Evolutionary conservation across 2,888 invertebrate genomes (phyloP), one percentile per base, ranked within the genome.

Genomic region (Epinotia bilunana): DNA sequence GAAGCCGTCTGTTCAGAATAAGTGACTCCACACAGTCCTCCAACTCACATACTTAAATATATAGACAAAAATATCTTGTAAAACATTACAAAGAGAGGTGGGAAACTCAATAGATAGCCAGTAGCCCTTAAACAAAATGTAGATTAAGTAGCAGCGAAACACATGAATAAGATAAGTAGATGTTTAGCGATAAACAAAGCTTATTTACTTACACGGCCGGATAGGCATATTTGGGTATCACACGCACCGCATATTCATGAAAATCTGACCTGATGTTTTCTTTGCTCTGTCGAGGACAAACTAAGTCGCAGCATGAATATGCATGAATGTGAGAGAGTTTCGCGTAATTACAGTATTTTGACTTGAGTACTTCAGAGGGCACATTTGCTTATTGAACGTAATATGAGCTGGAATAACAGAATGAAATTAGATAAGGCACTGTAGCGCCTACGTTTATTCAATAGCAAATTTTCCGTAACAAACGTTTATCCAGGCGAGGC

Each of bases 231-330:
- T 58, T 64, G 53, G 39, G 58, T 43, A 58, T 58, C 46, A 64
- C 62, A 74, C 74, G 53, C 70, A 39, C 33, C 70, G 63, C 69
- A 74, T 69, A 74, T 74, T 74, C 74, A 70, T 74, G 74, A 76
- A 62, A 58, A 62, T 65, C 64, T 74, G 53, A 64, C 65, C 72
- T 57, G 67, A 73, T 57, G 55, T 68, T 72, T 75, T 72, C 72
- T 72, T 75, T 72, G 72, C 72, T 67, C 57, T 61, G 70, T 58
- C 39, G 33, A 74, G 69, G 72, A 53, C 69, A 60, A 60, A 77
- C 72, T 74, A 71, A 77, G 72, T 69, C 63, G 64, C 65, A n/a
- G 23, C 64, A 55, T 77, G 68, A 74, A 77, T 77, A 77, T 77
- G 68, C 74, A 77, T 74, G 74, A 67, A 63, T 55, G 13, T 43